Conservation (phyloP, 2,113 vertebrate species). For the Chunga burmeisteri region DNA sequence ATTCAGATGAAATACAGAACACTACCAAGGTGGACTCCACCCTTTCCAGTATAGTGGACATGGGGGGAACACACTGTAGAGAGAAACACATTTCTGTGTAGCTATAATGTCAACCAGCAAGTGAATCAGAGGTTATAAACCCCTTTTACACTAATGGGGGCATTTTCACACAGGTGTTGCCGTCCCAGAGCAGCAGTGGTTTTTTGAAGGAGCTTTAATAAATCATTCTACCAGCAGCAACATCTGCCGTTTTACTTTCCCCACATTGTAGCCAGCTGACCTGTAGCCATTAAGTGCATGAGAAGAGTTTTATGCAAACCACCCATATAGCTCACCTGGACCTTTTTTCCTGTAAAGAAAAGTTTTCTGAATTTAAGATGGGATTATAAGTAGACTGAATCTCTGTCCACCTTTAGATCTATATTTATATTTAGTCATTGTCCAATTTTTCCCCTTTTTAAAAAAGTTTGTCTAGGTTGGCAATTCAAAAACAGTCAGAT, state of each 20-base stretch:
- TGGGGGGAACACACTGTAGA: fast-evolving
- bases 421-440: background rate
- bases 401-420: background rate
- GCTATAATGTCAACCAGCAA: background rate
- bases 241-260: background rate
- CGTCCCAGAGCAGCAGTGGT: background rate
- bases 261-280: background rate
- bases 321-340: background rate
- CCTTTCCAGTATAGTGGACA: background rate
- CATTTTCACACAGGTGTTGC: background rate
- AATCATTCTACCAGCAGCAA: background rate
- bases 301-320: background rate
- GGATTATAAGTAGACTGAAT: background rate
- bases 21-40: background rate
- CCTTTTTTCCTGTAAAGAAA: background rate
- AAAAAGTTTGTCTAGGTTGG: background rate
- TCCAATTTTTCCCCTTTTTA: background rate
- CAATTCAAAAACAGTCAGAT: background rate
- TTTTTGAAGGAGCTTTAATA: background rate
- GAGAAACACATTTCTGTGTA: background rate
- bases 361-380: background rate
- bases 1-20: background rate
- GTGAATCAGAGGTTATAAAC: background rate
- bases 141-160: background rate
- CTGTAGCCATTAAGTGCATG: background rate